These are phyloP conservation scores for Gryllus longicercus DNA, from an alignment of 2,888 invertebrate genomes.

Conservation along the genomic window DNA sequence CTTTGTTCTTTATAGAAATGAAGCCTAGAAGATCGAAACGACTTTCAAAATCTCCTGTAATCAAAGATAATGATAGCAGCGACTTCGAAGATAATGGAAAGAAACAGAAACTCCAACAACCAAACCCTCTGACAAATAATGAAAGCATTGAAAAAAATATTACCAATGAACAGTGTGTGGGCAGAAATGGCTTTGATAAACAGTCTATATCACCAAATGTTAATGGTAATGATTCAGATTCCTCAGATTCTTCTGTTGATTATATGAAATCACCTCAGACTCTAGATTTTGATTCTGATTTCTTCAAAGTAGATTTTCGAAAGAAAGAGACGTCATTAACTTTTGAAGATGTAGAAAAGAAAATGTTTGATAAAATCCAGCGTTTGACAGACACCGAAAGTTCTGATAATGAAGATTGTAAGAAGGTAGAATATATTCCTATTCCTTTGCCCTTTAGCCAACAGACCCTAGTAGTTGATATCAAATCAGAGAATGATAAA, in stretches of 20 bases:
- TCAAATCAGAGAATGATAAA: slow-evolving; percentile 8
- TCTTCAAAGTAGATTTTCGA: slow-evolving; percentile 47
- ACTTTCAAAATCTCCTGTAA: slow-evolving; percentile 4
- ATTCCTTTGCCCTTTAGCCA: not conserved
- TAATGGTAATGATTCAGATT: slow-evolving; percentile 33
- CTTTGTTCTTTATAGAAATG: not conserved
- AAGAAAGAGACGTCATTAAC: slow-evolving; percentile 35
- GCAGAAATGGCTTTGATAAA: slow-evolving; percentile 34
- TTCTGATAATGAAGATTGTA: slow-evolving; percentile 24
- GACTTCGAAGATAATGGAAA: not conserved
- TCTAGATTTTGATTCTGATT: slow-evolving; percentile 55
- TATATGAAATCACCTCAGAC: slow-evolving; percentile 55
- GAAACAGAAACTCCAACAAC: slow-evolving; percentile 18
- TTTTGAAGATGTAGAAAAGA: slow-evolving; percentile 44
- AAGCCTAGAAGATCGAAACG: slow-evolving; percentile 27
- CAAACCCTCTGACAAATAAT: not conserved
- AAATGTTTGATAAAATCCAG: slow-evolving; percentile 44
- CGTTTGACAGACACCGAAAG: slow-evolving; percentile 44
- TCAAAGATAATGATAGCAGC: not conserved
- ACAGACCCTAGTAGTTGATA: not conserved
- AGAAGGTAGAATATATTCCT: not conserved
- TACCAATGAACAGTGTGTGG: slow-evolving; percentile 11
- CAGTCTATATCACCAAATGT: not conserved
- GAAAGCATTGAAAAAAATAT: not conserved
- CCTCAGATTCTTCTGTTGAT: slow-evolving; percentile 50